Evolutionary conservation across 1,140 invertebrate genomes (phyloP).

Genomic region (Homarus americanus): DNA sequence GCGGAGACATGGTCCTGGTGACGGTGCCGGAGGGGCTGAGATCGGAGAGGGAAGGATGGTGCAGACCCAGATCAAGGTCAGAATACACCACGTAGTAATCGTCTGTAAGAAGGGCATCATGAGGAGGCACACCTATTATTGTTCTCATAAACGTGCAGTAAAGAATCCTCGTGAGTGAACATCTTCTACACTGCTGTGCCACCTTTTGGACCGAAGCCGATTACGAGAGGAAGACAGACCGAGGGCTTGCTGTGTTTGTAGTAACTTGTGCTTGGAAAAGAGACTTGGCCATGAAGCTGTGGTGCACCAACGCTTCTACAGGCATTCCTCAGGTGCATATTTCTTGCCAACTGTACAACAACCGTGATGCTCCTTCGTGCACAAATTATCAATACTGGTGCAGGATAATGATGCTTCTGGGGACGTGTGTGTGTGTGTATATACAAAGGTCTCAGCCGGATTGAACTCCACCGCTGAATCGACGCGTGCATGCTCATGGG

Average conservation of each 20-base stretch:
- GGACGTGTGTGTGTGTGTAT: constrained; percentile 44
- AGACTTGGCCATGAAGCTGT: constrained; percentile 5
- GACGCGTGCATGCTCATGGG: constrained; percentile 46
- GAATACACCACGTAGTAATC: constrained; percentile 74
- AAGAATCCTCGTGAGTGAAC: background rate
- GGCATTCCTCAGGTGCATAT: constrained; percentile 47
- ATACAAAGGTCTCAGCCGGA: constrained; percentile 26
- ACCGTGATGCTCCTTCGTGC: constrained; percentile 8
- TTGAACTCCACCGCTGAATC: constrained; percentile 28
- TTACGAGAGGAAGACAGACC: background rate
- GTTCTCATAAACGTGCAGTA: constrained; percentile 4
- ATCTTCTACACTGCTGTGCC: constrained; percentile 35
- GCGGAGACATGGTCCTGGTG: constrained; percentile 45
- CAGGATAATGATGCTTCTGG: constrained; percentile 7
- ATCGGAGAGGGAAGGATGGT: constrained; percentile 71
- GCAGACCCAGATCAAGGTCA: constrained; percentile 73
- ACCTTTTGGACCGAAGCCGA: constrained; percentile 1
- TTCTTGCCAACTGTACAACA: constrained; percentile 29
- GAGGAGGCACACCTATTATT: background rate
- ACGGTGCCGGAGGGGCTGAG: constrained; percentile 18
- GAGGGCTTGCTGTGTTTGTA: background rate
- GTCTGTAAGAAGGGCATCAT: constrained; percentile 68
- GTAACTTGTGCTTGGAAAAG: background rate
- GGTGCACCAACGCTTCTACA: constrained; percentile 41
- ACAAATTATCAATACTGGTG: constrained; percentile 42